These are phyloP conservation scores for Pseudorasbora parva DNA, from an alignment of 2,113 vertebrate genomes.

Conservation along the genomic window DNA sequence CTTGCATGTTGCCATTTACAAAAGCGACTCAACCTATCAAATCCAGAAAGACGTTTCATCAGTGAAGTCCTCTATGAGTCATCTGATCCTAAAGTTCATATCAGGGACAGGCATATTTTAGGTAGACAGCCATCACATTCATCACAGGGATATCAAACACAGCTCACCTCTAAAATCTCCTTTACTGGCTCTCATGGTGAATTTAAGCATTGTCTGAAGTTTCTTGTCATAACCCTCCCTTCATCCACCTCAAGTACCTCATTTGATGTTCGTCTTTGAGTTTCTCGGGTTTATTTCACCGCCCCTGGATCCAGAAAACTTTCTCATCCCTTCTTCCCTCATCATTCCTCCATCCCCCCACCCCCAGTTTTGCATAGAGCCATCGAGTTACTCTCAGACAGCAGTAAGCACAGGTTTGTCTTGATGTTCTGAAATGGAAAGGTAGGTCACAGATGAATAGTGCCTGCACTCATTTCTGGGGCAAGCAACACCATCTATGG, in stretches of 20 bases:
- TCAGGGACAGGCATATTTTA: conserved; percentile 43
- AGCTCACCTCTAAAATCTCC: conserved; percentile 42
- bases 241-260: conserved; percentile 27
- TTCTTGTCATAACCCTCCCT: conserved; percentile 19
- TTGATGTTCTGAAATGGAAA: conserved; percentile 46
- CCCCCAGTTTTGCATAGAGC: neutral
- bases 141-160: conserved; percentile 52
- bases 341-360: neutral
- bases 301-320: conserved; percentile 12
- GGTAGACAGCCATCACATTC: conserved; percentile 41
- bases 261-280: conserved; percentile 41
- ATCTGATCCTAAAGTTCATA: conserved; percentile 46
- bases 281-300: conserved; percentile 13
- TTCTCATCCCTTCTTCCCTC: neutral
- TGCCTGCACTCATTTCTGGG: conserved; percentile 50
- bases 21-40: neutral
- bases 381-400: neutral
- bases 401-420: conserved; percentile 19
- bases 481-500: conserved; percentile 39
- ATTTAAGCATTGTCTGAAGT: conserved; percentile 47
- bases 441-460: conserved; percentile 51
- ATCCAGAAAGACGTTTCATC: no score
- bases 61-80: conserved; percentile 4
- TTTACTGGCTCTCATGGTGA: conserved; percentile 28
- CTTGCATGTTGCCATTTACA: neutral